These are phyloP conservation scores for Uria lomvia DNA, from an alignment of 2,113 vertebrate species.

Conservation along the genomic window DNA sequence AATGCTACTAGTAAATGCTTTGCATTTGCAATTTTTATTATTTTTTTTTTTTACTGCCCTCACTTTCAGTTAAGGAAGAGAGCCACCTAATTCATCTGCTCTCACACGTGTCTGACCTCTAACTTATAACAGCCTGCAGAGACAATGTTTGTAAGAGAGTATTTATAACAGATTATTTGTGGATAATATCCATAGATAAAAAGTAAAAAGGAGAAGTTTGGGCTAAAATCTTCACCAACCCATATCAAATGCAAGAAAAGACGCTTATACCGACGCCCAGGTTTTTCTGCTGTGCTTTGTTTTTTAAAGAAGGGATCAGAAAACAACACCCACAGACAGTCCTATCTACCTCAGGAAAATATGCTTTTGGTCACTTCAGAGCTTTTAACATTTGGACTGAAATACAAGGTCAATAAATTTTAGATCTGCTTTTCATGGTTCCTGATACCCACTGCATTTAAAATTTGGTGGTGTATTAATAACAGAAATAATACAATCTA, in stretches of 20 bases:
- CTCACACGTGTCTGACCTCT: neutral
- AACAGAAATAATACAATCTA: neutral
- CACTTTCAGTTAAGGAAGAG: neutral
- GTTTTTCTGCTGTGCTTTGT: neutral
- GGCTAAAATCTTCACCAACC: neutral
- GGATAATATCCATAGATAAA: neutral
- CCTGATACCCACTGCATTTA: neutral
- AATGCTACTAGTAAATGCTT: neutral
- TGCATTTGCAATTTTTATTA: neutral
- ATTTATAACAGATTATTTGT: neutral
- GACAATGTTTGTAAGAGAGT: neutral
- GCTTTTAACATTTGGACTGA: neutral
- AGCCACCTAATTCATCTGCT: neutral
- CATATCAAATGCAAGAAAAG: neutral
- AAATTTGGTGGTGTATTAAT: neutral
- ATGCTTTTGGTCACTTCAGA: neutral
- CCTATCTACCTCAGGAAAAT: neutral
- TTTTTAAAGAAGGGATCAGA: neutral
- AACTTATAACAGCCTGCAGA: neutral
- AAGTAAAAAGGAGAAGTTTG: neutral
- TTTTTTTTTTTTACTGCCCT: neutral
- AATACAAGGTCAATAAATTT: neutral
- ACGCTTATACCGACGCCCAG: rapidly evolving
- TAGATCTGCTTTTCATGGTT: neutral
- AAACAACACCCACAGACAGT: neutral